phyloP scores from a whole-genome alignment of 2,113 vertebrate genomes.

The Cololabis saira region DNA sequence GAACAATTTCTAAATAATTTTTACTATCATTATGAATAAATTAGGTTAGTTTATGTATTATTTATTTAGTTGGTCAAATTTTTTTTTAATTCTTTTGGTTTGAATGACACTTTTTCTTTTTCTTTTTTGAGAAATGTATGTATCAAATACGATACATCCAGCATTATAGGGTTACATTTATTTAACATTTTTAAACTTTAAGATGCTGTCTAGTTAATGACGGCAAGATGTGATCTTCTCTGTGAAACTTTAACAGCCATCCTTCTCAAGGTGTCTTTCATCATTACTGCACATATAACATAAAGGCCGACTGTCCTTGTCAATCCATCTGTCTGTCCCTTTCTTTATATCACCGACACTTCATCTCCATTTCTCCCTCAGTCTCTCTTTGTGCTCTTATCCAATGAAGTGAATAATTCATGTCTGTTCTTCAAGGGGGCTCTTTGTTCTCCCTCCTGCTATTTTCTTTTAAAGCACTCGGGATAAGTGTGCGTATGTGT shows the following conservation, averaged over 20 bases:
- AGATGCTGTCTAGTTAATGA: conserved; percentile 20
- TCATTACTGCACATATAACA: conserved; percentile 27
- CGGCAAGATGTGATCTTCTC: conserved; percentile 8
- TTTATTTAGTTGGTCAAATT: too few relatives aligned
- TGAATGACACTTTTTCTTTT: too few relatives aligned
- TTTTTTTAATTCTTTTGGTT: too few relatives aligned
- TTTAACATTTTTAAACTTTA: conserved; percentile 19
- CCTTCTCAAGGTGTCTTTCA: conserved; percentile 20
- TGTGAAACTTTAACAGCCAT: conserved; percentile 9
- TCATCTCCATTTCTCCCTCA: conserved; percentile 32
- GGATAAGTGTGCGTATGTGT: conserved; percentile 17
- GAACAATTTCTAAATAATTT: too few relatives aligned
- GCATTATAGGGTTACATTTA: too few relatives aligned
- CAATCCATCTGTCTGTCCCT: conserved; percentile 52
- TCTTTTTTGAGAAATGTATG: too few relatives aligned
- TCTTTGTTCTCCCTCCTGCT: conserved; percentile 60
- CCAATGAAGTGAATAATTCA: conserved; percentile 75
- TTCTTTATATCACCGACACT: conserved; percentile 36
- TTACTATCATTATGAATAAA: too few relatives aligned
- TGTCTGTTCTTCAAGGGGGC: conserved; percentile 67
- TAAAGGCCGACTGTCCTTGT: conserved; percentile 47
- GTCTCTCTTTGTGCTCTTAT: conserved; percentile 48
- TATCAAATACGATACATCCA: too few relatives aligned
- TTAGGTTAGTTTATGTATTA: too few relatives aligned
- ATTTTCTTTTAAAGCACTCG: conserved; percentile 61